Evolutionary conservation across 2,113 vertebrate species (phyloP).

Genomic region (Helogale parvula): DNA sequence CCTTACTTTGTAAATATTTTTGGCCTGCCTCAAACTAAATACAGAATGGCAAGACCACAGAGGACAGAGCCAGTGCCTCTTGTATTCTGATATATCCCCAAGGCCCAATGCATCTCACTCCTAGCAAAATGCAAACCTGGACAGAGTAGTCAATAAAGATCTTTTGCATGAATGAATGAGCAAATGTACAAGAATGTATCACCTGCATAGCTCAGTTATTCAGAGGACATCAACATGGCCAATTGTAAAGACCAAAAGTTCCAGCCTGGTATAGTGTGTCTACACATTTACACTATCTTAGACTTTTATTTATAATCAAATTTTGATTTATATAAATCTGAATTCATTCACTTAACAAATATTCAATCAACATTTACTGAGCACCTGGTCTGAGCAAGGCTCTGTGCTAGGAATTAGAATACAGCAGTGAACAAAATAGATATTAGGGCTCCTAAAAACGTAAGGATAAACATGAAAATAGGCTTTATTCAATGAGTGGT

Average conservation of each 20-base stretch:
- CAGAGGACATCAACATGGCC: background rate
- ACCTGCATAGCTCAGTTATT: background rate
- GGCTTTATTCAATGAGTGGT: background rate
- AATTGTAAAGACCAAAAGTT: background rate
- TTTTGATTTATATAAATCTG: background rate
- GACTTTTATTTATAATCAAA: conserved; percentile 4
- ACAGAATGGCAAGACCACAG: background rate
- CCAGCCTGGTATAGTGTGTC: background rate
- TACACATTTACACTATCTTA: background rate
- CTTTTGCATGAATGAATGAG: background rate
- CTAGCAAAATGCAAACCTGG: background rate
- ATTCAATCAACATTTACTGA: conserved; percentile 4
- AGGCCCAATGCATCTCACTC: background rate
- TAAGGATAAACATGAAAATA: background rate
- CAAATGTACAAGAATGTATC: background rate
- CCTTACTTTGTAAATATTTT: conserved; percentile 37
- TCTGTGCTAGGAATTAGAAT: background rate
- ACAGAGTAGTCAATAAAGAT: background rate
- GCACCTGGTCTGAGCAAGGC: background rate
- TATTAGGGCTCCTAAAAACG: background rate
- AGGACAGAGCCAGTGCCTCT: background rate
- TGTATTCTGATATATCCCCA: background rate
- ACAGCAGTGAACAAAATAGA: background rate
- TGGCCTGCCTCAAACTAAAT: conserved; percentile 19
- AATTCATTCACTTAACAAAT: background rate